Evolutionary conservation across 30 jellyfish, hydroid and myxozoan genomes (phyloP).

Genomic region (Chrysaora quinquecirrha): DNA sequence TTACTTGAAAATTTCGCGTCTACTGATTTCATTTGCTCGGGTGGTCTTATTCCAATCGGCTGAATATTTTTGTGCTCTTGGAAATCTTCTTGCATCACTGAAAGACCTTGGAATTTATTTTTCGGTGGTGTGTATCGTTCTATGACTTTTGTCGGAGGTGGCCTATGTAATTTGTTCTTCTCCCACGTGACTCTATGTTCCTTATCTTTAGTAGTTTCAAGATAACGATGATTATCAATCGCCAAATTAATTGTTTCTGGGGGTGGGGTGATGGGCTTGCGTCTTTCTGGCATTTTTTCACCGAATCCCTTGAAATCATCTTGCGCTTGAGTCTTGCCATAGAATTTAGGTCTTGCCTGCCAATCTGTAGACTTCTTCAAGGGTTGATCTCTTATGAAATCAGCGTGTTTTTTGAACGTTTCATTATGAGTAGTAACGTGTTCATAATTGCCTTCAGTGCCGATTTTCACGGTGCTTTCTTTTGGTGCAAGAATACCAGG

Average conservation of each 20-base stretch:
- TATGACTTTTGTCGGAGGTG: slow-evolving; percentile 22
- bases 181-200: slow-evolving; percentile 62
- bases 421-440: slow-evolving; percentile 58
- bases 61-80: slow-evolving; percentile 39
- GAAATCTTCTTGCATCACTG: slow-evolving; percentile 73
- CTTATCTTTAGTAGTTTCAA: slow-evolving; percentile 55
- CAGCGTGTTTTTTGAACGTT: slow-evolving; percentile 44
- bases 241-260: slow-evolving; percentile 68
- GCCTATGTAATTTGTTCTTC: slow-evolving; percentile 35
- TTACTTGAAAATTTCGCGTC: slow-evolving; percentile 48
- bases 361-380: slow-evolving; percentile 30
- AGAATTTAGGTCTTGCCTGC: slow-evolving; percentile 63
- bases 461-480: slow-evolving; percentile 62
- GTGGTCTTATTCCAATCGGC: slow-evolving; percentile 43
- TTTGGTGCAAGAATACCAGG: slow-evolving; percentile 53
- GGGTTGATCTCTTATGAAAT: slow-evolving; percentile 26
- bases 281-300: slow-evolving; percentile 44
- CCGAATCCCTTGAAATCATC: slow-evolving; percentile 66
- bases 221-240: slow-evolving; percentile 47
- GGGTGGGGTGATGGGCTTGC: slow-evolving; percentile 72
- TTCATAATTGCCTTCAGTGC: slow-evolving; percentile 63
- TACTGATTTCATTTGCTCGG: slow-evolving; percentile 20
- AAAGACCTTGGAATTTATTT: slow-evolving; percentile 58
- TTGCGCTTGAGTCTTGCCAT: slow-evolving; percentile 74
- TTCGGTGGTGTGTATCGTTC: slow-evolving; percentile 74